Percentiles rank a stretch among this genome's conserved stretches.
phyloP scores from a whole-genome alignment of 2,888 invertebrate species.

The Nycteola revayana region DNA sequence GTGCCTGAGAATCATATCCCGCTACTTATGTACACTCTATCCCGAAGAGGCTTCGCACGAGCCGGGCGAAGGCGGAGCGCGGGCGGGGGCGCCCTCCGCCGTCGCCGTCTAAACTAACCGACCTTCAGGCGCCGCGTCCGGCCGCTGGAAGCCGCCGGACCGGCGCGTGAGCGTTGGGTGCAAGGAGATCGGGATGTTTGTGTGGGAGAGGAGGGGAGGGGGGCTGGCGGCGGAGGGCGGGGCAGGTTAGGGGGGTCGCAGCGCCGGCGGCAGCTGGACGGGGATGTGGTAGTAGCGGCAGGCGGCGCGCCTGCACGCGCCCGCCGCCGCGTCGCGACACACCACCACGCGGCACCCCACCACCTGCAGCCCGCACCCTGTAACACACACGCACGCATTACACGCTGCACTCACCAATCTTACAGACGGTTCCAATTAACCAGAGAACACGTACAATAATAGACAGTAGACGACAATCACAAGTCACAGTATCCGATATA shows the following conservation, averaged over 20 bases:
- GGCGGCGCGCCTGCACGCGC: slow-evolving; percentile 94
- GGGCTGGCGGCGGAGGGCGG: slow-evolving; percentile 37
- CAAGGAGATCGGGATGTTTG: slow-evolving; percentile 7
- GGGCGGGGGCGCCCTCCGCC: slow-evolving; percentile 30
- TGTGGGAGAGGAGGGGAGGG: slow-evolving; percentile 15
- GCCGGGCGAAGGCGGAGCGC: slow-evolving; percentile 42
- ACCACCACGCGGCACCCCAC: slow-evolving; percentile 97
- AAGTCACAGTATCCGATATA: too few species aligned
- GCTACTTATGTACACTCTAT: slow-evolving; percentile 79
- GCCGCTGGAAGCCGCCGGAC: slow-evolving; percentile 58
- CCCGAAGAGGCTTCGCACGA: slow-evolving; percentile 52
- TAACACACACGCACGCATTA: slow-evolving; percentile 47
- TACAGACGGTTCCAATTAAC: too few species aligned
- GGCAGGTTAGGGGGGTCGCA: slow-evolving; percentile 72
- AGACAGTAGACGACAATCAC: too few species aligned
- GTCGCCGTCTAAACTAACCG: slow-evolving; percentile 57
- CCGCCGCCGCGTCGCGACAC: slow-evolving; percentile 97
- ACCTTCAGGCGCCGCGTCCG: slow-evolving; percentile 62
- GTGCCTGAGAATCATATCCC: slow-evolving; percentile 79
- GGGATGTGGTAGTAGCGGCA: slow-evolving; percentile 99
- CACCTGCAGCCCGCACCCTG: slow-evolving; percentile 97
- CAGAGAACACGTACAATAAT: too few species aligned
- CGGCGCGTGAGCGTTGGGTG: slow-evolving; percentile 12
- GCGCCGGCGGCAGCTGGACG: slow-evolving; percentile 92
- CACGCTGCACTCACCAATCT: background rate